These are phyloP conservation scores for Nycticryphes semicollaris DNA, from an alignment of 2,113 vertebrate genomes.

Conservation along the genomic window DNA sequence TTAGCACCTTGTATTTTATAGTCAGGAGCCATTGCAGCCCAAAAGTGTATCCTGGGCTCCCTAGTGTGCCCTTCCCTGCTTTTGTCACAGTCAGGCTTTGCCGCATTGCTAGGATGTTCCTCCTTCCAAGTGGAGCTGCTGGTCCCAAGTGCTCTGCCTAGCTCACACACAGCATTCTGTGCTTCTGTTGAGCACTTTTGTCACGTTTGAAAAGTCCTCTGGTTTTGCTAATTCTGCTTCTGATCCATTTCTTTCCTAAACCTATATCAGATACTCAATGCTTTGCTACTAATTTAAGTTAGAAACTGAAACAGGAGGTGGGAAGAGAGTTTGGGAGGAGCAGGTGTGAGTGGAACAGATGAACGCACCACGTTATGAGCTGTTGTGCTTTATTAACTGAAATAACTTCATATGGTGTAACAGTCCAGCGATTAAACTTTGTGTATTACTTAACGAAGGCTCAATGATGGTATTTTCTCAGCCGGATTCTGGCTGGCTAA, in stretches of 20 bases:
- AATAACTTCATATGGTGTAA: not conserved
- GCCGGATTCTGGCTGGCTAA: not conserved
- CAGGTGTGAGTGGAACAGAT: not conserved
- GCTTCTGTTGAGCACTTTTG: not conserved
- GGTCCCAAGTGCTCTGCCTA: not conserved
- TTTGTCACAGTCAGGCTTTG: not conserved
- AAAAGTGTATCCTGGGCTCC: not conserved
- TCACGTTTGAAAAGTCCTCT: not conserved
- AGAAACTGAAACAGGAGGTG: not conserved
- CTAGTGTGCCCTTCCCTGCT: not conserved
- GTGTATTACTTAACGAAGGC: not conserved
- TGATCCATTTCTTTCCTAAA: not conserved
- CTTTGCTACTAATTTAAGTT: not conserved
- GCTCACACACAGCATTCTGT: not conserved
- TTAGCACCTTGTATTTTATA: not conserved
- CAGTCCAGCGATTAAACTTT: not conserved
- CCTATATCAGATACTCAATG: not conserved
- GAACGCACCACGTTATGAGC: not conserved
- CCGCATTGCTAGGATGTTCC: not conserved
- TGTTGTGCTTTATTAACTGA: slow-evolving; percentile 8
- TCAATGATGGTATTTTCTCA: not conserved
- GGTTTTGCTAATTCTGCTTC: not conserved
- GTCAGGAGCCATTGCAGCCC: not conserved
- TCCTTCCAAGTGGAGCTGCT: not conserved
- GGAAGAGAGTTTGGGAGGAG: not conserved